phyloP scores from a whole-genome alignment of 2,888 invertebrate species.

The Stomorhina lunata region DNA sequence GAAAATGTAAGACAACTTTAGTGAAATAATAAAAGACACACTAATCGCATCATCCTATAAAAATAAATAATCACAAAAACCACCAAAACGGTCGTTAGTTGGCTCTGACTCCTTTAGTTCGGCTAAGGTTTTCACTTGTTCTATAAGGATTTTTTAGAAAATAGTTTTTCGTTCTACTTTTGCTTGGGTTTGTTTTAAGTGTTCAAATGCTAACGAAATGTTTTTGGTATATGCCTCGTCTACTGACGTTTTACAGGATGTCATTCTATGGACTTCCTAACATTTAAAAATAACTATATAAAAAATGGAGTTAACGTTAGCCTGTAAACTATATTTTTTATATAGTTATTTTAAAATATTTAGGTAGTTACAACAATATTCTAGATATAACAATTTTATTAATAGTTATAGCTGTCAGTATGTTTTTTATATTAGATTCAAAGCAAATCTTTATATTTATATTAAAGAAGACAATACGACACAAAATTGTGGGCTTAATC shows the following conservation, averaged over 20 bases:
- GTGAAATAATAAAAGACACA: constrained; percentile 43
- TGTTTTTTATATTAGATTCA: constrained; percentile 1
- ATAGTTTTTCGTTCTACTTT: not conserved
- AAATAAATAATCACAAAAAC: constrained; percentile 39
- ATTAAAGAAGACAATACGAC: no score
- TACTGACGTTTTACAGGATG: constrained; percentile 38
- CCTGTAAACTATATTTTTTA: not conserved
- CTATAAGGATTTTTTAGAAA: not conserved
- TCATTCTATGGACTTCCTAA: constrained; percentile 35
- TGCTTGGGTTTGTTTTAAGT: not conserved
- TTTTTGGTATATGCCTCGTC: constrained; percentile 13
- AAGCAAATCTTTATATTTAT: no score
- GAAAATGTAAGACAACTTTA: constrained; percentile 17
- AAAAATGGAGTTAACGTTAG: not conserved
- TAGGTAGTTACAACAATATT: not conserved
- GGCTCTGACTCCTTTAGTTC: not conserved
- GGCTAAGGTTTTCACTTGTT: not conserved
- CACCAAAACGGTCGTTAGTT: not conserved
- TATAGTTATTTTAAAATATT: constrained; percentile 34
- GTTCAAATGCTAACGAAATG: constrained; percentile 16
- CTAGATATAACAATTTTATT: constrained; percentile 22
- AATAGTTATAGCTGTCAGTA: constrained; percentile 18
- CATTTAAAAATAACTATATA: not conserved
- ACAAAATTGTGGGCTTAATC: no score
- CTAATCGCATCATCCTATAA: constrained; percentile 36